Evolutionary conservation across 2,113 vertebrate genomes (phyloP).

Genomic region (Anhinga anhinga): DNA sequence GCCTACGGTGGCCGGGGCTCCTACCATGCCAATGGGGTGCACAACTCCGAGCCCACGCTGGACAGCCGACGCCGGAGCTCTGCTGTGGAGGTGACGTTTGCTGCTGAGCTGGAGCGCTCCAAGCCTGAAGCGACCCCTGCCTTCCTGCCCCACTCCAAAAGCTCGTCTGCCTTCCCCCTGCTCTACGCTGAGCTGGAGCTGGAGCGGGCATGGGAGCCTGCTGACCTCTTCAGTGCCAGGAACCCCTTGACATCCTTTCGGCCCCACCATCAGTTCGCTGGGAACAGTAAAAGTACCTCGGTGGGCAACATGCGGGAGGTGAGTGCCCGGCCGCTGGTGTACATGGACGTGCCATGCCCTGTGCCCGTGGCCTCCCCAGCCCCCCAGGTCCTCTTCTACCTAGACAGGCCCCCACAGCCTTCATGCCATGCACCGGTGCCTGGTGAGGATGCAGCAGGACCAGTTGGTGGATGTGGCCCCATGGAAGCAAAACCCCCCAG

Average conservation of each 20-base stretch:
- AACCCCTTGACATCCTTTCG: constrained; percentile 72
- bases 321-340: constrained; percentile 72
- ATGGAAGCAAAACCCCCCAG: constrained; percentile 44
- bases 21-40: constrained; percentile 60
- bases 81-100: constrained; percentile 68
- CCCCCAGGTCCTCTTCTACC: constrained; percentile 72
- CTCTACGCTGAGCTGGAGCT: constrained; percentile 54
- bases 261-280: constrained; percentile 66
- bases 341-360: constrained; percentile 77
- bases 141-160: constrained; percentile 75
- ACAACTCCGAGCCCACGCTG: constrained; percentile 63
- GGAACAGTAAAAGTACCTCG: constrained; percentile 68
- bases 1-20: constrained; percentile 28
- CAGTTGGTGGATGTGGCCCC: background rate
- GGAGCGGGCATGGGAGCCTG: constrained; percentile 56
- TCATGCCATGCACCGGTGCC: background rate
- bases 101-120: constrained; percentile 63
- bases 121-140: constrained; percentile 52
- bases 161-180: constrained; percentile 75
- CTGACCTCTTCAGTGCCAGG: constrained; percentile 46
- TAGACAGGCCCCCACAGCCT: constrained; percentile 73
- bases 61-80: constrained; percentile 77
- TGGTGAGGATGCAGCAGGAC: constrained; percentile 47
- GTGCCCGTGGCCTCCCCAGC: background rate
- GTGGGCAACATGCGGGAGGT: constrained; percentile 69